Conservation (phyloP, 2,888 invertebrate species). For the Leucoma salicis region DNA sequence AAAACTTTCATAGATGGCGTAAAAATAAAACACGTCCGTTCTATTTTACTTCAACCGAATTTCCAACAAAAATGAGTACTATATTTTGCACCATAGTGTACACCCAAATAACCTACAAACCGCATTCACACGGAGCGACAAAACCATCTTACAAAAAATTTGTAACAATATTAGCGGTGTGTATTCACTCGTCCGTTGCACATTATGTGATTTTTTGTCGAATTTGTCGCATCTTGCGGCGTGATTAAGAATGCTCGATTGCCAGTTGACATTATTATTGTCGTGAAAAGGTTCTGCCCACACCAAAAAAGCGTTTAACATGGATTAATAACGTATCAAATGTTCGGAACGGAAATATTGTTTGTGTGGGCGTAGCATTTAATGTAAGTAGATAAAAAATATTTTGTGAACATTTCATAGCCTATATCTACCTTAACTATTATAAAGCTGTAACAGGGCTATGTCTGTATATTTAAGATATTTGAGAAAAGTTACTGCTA, state of each 20-base stretch:
- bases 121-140: slow-evolving; percentile 44
- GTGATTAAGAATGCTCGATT: slow-evolving; percentile 30
- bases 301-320: slow-evolving; percentile 20
- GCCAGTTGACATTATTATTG: slow-evolving; percentile 35
- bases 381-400: no score
- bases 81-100: slow-evolving; percentile 24
- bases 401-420: no score
- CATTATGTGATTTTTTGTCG: slow-evolving; percentile 21
- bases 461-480: no score
- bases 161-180: slow-evolving; percentile 23
- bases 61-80: no score
- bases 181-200: slow-evolving; percentile 24
- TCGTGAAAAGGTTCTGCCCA: slow-evolving; percentile 4
- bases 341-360: slow-evolving; percentile 6
- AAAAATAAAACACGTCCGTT: no score
- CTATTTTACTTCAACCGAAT: no score
- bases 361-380: slow-evolving; percentile 5
- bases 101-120: slow-evolving; percentile 54
- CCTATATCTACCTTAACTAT: no score
- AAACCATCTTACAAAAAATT: slow-evolving; percentile 29
- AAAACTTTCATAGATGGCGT: no score
- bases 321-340: slow-evolving; percentile 19
- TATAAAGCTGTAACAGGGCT: no score
- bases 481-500: no score
- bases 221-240: slow-evolving; percentile 8